Base-by-base conservation (phyloP, 2,888 invertebrate species). In the Abrostola tripartita region DNA sequence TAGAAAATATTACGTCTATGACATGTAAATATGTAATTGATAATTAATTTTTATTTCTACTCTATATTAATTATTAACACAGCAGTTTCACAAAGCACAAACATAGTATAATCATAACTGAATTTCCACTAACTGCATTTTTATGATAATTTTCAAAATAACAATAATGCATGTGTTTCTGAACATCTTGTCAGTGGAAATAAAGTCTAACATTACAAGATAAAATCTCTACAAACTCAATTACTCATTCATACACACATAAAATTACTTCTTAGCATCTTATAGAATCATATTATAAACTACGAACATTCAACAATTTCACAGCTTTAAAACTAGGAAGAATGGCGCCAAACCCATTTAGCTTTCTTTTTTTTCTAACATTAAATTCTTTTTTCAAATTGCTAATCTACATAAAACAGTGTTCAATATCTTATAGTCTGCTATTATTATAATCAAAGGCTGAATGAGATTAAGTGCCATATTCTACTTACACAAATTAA, bases 1-100 rank as follows among this genome's bases (percentile, higher is more conserved):
- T 83, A 80, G 76, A 75, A 79, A 81, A 75, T 74, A 81, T 72
- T 79, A 78, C 69, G 73, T 80, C 75, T 78, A 80, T 75, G 79
- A 79, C 81, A 79, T 80, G 69, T 76, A 66, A 68, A 74, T 65
- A 75, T 68, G 71, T 79, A 78, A 81, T 76, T 61, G 71, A 71
- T 80, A 79, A 75, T 71, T 74, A 75, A 71, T 51, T 64, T 44
- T 69, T 74, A 74, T 66, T 44, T 60, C 74, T 79, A 79, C 0
- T 49, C 68, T 73, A 78, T 64, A 68, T 55, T 71, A 80, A 78
- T 67, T 64, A 68, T 55, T 71, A 80, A 78, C 68, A 79, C 75
- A 70, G 80, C 78, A 75, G 66, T 78, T 79, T 75, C 73, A 79
- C 78, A 78, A 79, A 79, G 78, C 74, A 78, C 65, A 71, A 71